These are phyloP conservation scores for Agriopis aurantiaria DNA, from an alignment of 2,888 invertebrate genomes.

Conservation along the genomic window DNA sequence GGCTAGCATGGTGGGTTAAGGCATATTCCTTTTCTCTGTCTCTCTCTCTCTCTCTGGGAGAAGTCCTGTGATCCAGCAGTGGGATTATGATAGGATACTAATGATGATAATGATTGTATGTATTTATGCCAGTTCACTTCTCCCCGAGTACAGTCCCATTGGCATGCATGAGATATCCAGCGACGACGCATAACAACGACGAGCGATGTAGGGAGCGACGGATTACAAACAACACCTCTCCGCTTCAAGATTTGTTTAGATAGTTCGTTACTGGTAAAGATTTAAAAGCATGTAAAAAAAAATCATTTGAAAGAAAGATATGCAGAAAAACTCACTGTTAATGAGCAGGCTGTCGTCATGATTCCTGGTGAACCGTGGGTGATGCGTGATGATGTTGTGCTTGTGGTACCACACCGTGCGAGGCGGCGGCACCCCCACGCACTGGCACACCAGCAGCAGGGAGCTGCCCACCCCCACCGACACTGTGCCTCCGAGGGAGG, in stretches of 20 bases:
- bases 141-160: neutral
- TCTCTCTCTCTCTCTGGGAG: no score
- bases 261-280: no score
- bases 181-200: no score
- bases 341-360: constrained; percentile 77
- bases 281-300: no score
- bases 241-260: neutral
- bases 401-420: constrained; percentile 80
- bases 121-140: neutral
- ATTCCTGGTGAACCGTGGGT: constrained; percentile 76
- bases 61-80: no score
- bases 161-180: constrained; percentile 17
- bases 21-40: no score
- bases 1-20: no score
- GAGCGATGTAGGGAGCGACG: no score
- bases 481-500: constrained; percentile 83
- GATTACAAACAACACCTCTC: constrained; percentile 15
- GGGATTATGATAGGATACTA: no score
- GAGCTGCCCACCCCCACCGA: constrained; percentile 72
- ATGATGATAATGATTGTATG: neutral
- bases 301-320: no score
- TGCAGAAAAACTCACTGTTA: constrained; percentile 65
- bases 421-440: constrained; percentile 73
- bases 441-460: constrained; percentile 69
- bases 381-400: constrained; percentile 78